phyloP scores from a whole-genome alignment of 2,113 vertebrate genomes.

The Sminthopsis crassicaudata region DNA sequence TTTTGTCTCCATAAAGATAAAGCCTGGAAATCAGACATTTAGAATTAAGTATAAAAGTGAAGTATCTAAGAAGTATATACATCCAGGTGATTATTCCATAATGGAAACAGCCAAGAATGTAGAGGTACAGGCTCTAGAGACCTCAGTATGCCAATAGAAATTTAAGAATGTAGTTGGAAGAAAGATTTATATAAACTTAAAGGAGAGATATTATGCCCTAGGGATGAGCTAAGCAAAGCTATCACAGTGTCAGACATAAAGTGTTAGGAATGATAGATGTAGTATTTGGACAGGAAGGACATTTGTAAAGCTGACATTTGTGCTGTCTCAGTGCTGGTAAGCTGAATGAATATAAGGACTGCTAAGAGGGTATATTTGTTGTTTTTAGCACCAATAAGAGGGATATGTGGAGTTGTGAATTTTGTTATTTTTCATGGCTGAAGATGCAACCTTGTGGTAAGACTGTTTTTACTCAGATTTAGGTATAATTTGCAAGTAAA shows the following conservation, averaged over 20 bases:
- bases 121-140: neutral
- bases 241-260: constrained; percentile 32
- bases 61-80: constrained; percentile 1
- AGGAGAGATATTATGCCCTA: constrained; percentile 43
- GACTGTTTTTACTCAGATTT: neutral
- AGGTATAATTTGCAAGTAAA: neutral
- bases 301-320: constrained; percentile 45
- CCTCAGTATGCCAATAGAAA: neutral
- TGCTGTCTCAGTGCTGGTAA: constrained; percentile 40
- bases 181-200: constrained; percentile 55
- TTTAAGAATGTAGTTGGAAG: constrained; percentile 13
- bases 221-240: constrained; percentile 53
- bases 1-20: constrained; percentile 11
- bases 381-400: neutral
- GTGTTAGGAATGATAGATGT: constrained; percentile 59
- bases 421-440: neutral
- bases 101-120: constrained; percentile 39
- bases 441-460: neutral
- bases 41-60: constrained; percentile 1
- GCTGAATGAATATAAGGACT: constrained; percentile 4
- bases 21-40: constrained; percentile 31
- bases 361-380: neutral
- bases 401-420: neutral
- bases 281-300: constrained; percentile 50
- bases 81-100: constrained; percentile 7